Percentiles rank a stretch among this genome's conserved stretches.
These are phyloP conservation scores for Myxocyprinus asiaticus DNA, from an alignment of 2,113 vertebrate species.

Conservation along the genomic window DNA sequence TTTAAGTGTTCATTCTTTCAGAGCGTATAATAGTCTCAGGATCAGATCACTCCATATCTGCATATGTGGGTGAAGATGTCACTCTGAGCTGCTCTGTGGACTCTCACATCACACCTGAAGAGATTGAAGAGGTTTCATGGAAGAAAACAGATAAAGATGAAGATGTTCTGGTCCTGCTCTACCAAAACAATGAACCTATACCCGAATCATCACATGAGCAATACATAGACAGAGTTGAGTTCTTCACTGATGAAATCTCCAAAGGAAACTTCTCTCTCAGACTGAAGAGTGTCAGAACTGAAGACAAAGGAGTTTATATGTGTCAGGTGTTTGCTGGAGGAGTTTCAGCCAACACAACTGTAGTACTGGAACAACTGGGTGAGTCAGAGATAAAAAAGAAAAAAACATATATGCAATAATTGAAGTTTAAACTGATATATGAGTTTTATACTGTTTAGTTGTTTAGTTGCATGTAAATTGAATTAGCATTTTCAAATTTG, in stretches of 20 bases:
- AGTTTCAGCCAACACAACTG: too few relatives aligned
- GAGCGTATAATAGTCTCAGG: conserved; percentile 11
- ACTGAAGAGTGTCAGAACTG: too few relatives aligned
- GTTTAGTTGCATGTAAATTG: too few relatives aligned
- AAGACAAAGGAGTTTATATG: too few relatives aligned
- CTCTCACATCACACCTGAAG: not conserved
- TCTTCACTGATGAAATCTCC: too few relatives aligned
- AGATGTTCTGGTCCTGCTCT: conserved; percentile 16
- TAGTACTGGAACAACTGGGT: not conserved
- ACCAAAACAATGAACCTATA: not conserved
- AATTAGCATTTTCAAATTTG: too few relatives aligned
- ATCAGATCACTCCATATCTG: conserved; percentile 5
- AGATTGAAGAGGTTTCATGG: too few relatives aligned
- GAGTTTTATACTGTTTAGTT: too few relatives aligned
- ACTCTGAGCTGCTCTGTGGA: conserved; percentile 34
- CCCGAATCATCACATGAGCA: not conserved
- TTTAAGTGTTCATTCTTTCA: not conserved
- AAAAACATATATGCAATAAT: too few relatives aligned
- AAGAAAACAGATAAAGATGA: not conserved
- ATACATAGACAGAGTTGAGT: not conserved
- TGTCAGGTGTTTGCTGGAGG: too few relatives aligned
- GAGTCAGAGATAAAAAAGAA: not conserved
- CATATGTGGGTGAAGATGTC: conserved; percentile 12
- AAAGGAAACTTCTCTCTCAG: too few relatives aligned
- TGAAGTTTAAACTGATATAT: too few relatives aligned